phyloP scores from a whole-genome alignment of 2,888 invertebrate genomes.

The Chelonus formosanus region DNA sequence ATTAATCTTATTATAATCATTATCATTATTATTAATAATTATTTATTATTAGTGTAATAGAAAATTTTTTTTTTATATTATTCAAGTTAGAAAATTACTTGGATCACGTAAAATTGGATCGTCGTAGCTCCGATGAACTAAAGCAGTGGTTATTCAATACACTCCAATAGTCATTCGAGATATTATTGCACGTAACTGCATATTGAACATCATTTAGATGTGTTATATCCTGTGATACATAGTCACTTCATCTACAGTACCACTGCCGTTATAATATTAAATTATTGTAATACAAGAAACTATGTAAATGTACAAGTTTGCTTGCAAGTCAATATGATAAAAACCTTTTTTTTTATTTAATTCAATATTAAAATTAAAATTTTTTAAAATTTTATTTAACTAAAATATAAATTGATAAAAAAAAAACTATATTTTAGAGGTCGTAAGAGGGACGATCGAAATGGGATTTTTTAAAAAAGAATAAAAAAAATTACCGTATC shows the following conservation, averaged over 20 bases:
- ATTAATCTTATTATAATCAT: slow-evolving; percentile 1
- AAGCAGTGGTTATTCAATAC: slow-evolving; percentile 2
- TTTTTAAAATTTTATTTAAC: neutral
- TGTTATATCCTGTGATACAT: too few relatives aligned
- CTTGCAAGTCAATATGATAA: slow-evolving; percentile 20
- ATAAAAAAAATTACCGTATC: slow-evolving; percentile 24
- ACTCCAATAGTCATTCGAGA: neutral
- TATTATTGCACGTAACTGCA: slow-evolving; percentile 6
- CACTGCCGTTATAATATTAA: too few relatives aligned
- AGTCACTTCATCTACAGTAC: too few relatives aligned
- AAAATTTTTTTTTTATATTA: neutral
- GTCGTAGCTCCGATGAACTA: slow-evolving; percentile 1
- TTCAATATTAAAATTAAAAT: neutral
- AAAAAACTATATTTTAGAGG: slow-evolving; percentile 5
- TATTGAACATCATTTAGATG: too few relatives aligned
- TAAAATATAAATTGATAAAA: neutral
- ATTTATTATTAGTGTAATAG: neutral
- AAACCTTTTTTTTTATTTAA: slow-evolving; percentile 4
- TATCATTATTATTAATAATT: neutral
- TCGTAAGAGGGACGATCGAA: slow-evolving; percentile 33
- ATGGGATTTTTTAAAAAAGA: slow-evolving; percentile 33
- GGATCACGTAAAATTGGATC: slow-evolving; percentile 4
- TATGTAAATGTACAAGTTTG: slow-evolving; percentile 12
- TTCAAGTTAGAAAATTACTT: neutral
- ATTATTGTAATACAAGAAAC: slow-evolving; percentile 16